Percentiles rank a stretch among this genome's conserved stretches.
Conservation (phyloP, 2,113 vertebrate species). For the Vulpes ferrilata region DNA sequence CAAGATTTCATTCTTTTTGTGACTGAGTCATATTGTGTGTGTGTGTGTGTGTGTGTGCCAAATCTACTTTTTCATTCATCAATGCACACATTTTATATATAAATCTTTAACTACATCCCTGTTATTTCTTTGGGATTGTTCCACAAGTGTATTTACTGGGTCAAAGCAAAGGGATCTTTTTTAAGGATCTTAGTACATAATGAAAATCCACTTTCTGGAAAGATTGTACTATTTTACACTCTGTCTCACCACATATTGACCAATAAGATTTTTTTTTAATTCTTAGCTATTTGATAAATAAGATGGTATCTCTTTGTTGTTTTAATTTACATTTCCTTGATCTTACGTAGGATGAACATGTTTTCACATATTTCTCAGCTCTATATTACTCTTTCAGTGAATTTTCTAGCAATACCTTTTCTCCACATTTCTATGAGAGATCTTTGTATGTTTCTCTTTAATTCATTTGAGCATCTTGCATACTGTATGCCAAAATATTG, state of each 20-base stretch:
- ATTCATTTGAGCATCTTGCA: background rate
- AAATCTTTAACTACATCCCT: background rate
- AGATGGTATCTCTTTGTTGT: background rate
- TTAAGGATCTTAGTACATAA: background rate
- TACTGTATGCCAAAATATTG: background rate
- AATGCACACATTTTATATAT: background rate
- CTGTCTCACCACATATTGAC: background rate
- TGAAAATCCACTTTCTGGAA: background rate
- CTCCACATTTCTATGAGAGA: background rate
- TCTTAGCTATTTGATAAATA: background rate
- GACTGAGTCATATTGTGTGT: background rate
- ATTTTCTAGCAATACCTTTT: background rate
- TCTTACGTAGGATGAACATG: background rate
- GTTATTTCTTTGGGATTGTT: conserved; percentile 26
- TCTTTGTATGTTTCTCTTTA: background rate
- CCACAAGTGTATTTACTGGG: background rate
- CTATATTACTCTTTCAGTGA: background rate
- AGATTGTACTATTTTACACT: background rate
- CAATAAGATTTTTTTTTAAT: background rate
- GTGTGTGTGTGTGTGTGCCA: background rate
- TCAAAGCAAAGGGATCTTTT: conserved; percentile 17
- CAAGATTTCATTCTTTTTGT: background rate
- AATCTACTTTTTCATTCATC: background rate
- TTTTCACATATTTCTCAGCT: background rate
- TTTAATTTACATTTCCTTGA: conserved; percentile 19